Conservation (phyloP, 2,888 invertebrate species). For the Lasius platythorax region DNA sequence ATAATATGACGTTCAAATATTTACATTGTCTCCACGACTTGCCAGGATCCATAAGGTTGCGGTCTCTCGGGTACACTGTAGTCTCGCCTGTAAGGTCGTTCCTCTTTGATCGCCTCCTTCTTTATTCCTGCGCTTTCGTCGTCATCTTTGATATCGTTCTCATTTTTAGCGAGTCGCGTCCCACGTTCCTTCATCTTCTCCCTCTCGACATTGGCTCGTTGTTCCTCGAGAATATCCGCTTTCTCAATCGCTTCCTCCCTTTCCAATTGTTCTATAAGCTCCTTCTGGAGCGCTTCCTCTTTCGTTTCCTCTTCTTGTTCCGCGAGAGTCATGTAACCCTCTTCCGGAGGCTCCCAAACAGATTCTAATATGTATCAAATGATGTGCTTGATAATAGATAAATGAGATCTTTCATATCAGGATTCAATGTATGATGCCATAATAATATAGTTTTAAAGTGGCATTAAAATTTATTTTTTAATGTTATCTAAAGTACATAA, state of each 20-base stretch:
- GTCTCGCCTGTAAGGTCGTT: slow-evolving; percentile 85
- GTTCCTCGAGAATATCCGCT: slow-evolving; percentile 83
- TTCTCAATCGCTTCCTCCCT: slow-evolving; percentile 86
- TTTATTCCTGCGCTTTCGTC: slow-evolving; percentile 71
- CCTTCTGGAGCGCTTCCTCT: slow-evolving; percentile 86
- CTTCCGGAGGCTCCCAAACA: slow-evolving; percentile 91
- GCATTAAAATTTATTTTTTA: neutral
- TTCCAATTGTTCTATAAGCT: slow-evolving; percentile 86
- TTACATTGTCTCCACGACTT: slow-evolving; percentile 89
- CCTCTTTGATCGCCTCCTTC: slow-evolving; percentile 84
- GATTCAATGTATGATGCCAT: neutral
- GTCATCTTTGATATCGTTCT: slow-evolving; percentile 64
- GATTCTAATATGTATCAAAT: slow-evolving; percentile 87
- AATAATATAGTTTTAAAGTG: neutral
- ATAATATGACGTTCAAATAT: slow-evolving; percentile 71
- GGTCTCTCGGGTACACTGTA: slow-evolving; percentile 89
- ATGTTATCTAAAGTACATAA: neutral
- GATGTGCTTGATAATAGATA: neutral
- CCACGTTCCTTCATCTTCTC: slow-evolving; percentile 80
- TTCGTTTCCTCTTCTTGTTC: slow-evolving; percentile 89
- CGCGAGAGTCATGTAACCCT: slow-evolving; percentile 90
- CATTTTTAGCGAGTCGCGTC: slow-evolving; percentile 86
- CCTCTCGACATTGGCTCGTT: slow-evolving; percentile 81
- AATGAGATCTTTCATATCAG: neutral
- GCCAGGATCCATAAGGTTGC: slow-evolving; percentile 93